A percentile compares a stretch with the other conserved stretches of the same genome.
Evolutionary conservation across 2,797 vertebrate genomes (phyloP).

Genomic region (Cyprinodon diabolis): DNA sequence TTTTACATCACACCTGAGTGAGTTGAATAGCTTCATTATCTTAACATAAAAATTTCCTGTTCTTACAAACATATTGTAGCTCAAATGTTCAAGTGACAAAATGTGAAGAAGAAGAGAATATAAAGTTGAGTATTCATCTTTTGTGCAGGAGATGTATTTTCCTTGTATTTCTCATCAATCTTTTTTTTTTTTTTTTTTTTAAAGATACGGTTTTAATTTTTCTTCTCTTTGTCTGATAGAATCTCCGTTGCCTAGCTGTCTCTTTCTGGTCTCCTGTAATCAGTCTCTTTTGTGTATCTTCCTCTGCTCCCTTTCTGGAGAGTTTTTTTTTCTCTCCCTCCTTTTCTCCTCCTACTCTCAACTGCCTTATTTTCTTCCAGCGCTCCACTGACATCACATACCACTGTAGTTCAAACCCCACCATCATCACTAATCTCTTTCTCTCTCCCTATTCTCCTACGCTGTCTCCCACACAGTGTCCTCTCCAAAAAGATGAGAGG

Average conservation of each 20-base stretch:
- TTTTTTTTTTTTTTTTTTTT: conserved; percentile 26
- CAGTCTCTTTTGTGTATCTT: conserved; percentile 67
- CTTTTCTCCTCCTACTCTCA: conserved; percentile 52
- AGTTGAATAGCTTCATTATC: background rate
- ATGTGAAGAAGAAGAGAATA: background rate
- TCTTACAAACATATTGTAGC: background rate
- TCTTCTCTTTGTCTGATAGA: conserved; percentile 39
- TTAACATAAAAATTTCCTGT: background rate
- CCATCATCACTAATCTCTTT: conserved; percentile 73
- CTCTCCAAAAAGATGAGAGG: conserved; percentile 74
- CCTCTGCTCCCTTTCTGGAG: conserved; percentile 52
- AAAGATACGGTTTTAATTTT: conserved; percentile 9
- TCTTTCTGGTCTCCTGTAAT: conserved; percentile 57
- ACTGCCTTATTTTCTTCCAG: conserved; percentile 67
- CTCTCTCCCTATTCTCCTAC: conserved; percentile 70
- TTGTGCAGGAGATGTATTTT: background rate
- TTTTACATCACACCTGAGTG: background rate
- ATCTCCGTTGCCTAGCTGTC: conserved; percentile 55
- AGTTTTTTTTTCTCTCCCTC: conserved; percentile 45
- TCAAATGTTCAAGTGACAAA: background rate
- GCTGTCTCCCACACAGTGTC: conserved; percentile 71
- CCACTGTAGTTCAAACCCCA: conserved; percentile 61
- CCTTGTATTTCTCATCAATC: background rate
- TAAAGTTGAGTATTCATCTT: conserved; percentile 14
- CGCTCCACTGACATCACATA: conserved; percentile 59